Base-by-base conservation (phyloP, 1,140 invertebrate genomes). In the Apis dorsata region DNA sequence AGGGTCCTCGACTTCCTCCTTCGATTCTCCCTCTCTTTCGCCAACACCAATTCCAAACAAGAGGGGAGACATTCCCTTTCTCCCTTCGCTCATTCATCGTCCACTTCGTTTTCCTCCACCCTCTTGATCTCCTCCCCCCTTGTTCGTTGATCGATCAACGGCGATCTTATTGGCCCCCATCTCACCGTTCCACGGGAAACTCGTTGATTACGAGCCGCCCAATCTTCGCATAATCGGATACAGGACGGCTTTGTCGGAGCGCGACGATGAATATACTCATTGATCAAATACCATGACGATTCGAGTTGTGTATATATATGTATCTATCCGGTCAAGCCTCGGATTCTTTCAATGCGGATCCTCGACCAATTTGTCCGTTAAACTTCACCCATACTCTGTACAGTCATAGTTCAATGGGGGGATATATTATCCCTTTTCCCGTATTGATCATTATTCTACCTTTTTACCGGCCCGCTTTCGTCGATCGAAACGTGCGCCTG, bases 401-500 rank as follows among this genome's bases (percentile, higher is more conserved):
- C 28, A 12, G 10, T 13, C n/a, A 10, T 12, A 13, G 55, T 71
- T 79, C 68, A 69, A 77, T 57, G 34, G 5, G 34, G 34, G n/a
- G 68, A 73, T 66, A 75, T 76, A 84, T 87, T 88, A 82, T 76
- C 72, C 81, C 84, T 81, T 81, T 80, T 53, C 75, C 34, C 51
- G 86, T 88, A 88, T 88, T 83, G 87, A 88, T 88, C 84, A 88
- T 88, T 88, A 88, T 88, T 76, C 86, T 79, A 75, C 86, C 79
- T 88, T 80, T 79, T 66, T 55, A 28, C 28, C 34, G 44, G 12
- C 17, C 44, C 5, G 7, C 21, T 10, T 28, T 65, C 62, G 34
- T 34, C 34, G 34, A 44, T 44, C 34, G 8, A 9, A 65, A 28
- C 63, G 63, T 55, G 59, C 74, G 59, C 55, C 62, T 51, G 70